Conservation (phyloP, 2,113 vertebrate genomes). For the Lycocorax pyrrhopterus region DNA sequence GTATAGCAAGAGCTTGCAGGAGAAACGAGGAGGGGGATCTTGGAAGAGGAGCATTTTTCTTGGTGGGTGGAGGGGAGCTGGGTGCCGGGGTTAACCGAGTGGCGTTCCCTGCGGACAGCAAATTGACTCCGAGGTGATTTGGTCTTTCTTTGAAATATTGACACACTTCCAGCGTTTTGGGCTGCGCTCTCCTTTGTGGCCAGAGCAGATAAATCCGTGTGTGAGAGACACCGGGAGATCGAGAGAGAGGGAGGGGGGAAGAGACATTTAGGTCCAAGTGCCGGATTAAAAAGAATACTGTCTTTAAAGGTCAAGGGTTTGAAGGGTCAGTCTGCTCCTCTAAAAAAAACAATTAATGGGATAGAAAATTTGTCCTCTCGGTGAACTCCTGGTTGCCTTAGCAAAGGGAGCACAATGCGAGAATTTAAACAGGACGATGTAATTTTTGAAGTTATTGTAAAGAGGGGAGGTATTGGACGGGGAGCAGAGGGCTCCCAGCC, state of each 20-base stretch:
- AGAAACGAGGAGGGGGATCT: slow-evolving; percentile 31
- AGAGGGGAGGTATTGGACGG: not conserved
- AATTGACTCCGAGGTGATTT: slow-evolving; percentile 68
- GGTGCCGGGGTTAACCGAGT: slow-evolving; percentile 47
- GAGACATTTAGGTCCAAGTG: slow-evolving; percentile 59
- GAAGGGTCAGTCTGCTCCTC: slow-evolving; percentile 85
- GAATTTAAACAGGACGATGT: slow-evolving; percentile 69
- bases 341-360: slow-evolving; percentile 89
- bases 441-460: slow-evolving; percentile 68
- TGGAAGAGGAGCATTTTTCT: slow-evolving; percentile 60
- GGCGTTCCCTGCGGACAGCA: slow-evolving; percentile 64
- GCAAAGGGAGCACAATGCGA: slow-evolving; percentile 78
- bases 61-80: slow-evolving; percentile 42
- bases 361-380: slow-evolving; percentile 88
- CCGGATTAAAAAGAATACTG: slow-evolving; percentile 75
- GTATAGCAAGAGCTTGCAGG: slow-evolving; percentile 59
- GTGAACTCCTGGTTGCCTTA: slow-evolving; percentile 90
- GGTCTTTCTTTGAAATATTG: slow-evolving; percentile 71
- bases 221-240: slow-evolving; percentile 39
- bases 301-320: slow-evolving; percentile 89
- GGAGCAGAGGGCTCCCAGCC: not conserved
- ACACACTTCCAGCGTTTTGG: slow-evolving; percentile 53
- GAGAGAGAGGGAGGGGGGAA: not conserved
- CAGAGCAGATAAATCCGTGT: slow-evolving; percentile 47
- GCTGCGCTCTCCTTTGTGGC: slow-evolving; percentile 43